Percentiles rank a stretch among this genome's conserved stretches.
These are phyloP conservation scores for Microtus montanus DNA, from an alignment of 2,113 vertebrate species.

Conservation along the genomic window DNA sequence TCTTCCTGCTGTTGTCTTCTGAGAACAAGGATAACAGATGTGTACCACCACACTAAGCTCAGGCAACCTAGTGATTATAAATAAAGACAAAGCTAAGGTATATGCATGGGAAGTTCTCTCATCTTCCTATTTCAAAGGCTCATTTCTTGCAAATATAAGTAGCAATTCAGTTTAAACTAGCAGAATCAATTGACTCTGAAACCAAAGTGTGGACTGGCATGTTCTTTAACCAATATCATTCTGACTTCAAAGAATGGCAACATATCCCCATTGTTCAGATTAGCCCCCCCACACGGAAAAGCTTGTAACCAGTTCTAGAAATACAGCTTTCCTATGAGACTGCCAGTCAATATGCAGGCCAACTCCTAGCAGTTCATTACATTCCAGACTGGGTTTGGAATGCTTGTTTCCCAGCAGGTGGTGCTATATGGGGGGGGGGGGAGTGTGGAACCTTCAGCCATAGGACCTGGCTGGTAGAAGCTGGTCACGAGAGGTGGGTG, in stretches of 20 bases:
- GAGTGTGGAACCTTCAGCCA: too few species aligned
- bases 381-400: background rate
- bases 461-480: background rate
- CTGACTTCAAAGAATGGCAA: background rate
- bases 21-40: too few species aligned
- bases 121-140: constrained; percentile 26
- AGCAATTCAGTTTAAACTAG: background rate
- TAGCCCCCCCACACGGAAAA: fast-evolving
- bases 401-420: too few species aligned
- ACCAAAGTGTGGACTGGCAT: background rate
- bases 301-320: background rate
- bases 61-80: background rate
- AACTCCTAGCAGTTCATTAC: background rate
- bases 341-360: background rate
- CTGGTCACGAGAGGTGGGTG: background rate
- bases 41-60: background rate
- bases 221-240: background rate
- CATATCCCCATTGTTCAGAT: background rate
- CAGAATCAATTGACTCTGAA: constrained; percentile 10
- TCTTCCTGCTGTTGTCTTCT: too few species aligned
- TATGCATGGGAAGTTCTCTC: background rate
- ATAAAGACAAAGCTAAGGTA: background rate
- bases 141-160: background rate
- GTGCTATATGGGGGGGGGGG: too few species aligned
- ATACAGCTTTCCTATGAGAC: background rate